Base-by-base conservation (phyloP, 2,113 vertebrate species). In the Lipophrys pholis region DNA sequence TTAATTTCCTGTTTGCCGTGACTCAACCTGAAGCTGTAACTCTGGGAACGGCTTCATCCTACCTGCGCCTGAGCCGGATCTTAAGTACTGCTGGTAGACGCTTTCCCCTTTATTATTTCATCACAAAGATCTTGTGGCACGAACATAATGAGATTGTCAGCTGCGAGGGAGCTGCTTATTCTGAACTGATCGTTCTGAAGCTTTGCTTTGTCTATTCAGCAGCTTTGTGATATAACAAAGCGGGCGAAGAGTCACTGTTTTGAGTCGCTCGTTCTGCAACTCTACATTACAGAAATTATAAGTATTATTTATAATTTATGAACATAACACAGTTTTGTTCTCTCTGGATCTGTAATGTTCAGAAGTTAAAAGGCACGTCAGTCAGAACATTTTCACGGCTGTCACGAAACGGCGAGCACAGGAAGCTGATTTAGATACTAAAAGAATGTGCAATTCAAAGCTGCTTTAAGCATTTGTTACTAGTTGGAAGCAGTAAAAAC, bases 1-100 rank as follows among this genome's bases (percentile, higher is more conserved):
- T 77, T 82, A 45, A 70, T 88, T 69, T 80, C 54, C 73, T 77
- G 71, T 75, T 79, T 46, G 21, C 45, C 56, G 5, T 61, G 69
- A 73, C 70, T 76, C 71, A 67, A 69, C 66, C 50, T 65, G 58
- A 63, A 73, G 79, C 71, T 16, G 21, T 40, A 55, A 80, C 66
- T 78, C 61, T 75, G 64, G 11, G 56, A 69, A 67, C 71, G 30
- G 82, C 63, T 16, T 53, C 10, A 51, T 55, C 50, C 15, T 62
- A 48, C 16, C 45, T 40, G 41, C 45, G 49, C 61, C 64, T 49
- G 42, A 81, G 45, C 46, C 46, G 45, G 11, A 65, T 71, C 38
- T 81, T 45, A 61, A 56, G 35, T 11, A 39, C 16, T 62, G 39
- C 46, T 79, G 75, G 21, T 46, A 21, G 12, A 59, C 4, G 12